Evolutionary conservation across 2,888 invertebrate species (phyloP).

Genomic region (Neoaliturus tenellus): DNA sequence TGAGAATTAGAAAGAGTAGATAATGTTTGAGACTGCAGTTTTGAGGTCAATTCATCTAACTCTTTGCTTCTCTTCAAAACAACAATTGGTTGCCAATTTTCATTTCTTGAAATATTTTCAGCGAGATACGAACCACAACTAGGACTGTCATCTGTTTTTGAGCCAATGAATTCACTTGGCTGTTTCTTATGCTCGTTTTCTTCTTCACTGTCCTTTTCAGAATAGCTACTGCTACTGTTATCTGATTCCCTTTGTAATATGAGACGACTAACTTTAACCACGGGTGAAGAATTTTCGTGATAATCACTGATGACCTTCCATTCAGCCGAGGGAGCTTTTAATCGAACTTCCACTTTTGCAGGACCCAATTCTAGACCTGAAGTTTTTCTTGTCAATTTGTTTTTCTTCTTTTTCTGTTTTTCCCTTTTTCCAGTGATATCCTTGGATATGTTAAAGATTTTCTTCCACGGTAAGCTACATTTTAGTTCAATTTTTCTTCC

Average conservation of each 20-base stretch:
- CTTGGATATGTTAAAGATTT: constrained; percentile 55
- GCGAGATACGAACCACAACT: neutral
- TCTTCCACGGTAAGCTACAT: constrained; percentile 59
- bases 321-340: constrained; percentile 46
- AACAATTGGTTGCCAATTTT: constrained; percentile 53
- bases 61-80: constrained; percentile 37
- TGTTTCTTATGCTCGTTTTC: constrained; percentile 44
- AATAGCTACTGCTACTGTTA: constrained; percentile 53
- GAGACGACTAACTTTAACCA: constrained; percentile 55
- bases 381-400: neutral
- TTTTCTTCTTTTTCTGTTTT: constrained; percentile 52
- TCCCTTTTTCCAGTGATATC: constrained; percentile 35
- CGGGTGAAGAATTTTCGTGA: constrained; percentile 50
- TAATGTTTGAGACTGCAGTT: neutral
- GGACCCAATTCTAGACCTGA: constrained; percentile 57
- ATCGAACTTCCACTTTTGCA: constrained; percentile 57
- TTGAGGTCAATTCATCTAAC: constrained; percentile 30
- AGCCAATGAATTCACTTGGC: neutral
- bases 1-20: constrained; percentile 5
- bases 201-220: constrained; percentile 57
- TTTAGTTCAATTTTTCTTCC: constrained; percentile 47
- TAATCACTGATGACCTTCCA: constrained; percentile 57
- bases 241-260: constrained; percentile 58
- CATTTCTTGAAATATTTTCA: constrained; percentile 26
- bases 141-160: neutral